phyloP scores from a whole-genome alignment of 2,113 vertebrate genomes.

The Zosterops lateralis region DNA sequence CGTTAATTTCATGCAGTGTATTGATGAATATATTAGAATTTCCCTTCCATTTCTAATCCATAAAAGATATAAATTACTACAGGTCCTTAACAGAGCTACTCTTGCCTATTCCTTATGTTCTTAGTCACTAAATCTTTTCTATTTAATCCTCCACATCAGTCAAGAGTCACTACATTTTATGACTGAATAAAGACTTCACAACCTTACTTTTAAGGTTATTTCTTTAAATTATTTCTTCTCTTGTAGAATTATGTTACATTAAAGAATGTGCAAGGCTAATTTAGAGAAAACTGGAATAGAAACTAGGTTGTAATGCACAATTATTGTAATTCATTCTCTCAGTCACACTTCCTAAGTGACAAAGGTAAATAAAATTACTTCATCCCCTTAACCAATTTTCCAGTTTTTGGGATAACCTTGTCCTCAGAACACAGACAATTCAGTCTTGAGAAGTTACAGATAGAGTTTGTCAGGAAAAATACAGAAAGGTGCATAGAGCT shows the following conservation, averaged over 20 bases:
- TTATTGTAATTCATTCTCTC: not conserved
- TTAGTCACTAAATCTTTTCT: not conserved
- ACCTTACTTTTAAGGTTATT: not conserved
- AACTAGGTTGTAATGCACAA: not conserved
- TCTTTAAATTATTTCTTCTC: not conserved
- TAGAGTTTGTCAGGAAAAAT: not conserved
- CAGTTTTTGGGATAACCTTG: not conserved
- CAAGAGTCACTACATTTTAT: not conserved
- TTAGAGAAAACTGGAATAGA: not conserved
- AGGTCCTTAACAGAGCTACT: not conserved
- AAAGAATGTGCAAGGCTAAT: not conserved
- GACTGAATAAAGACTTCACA: not conserved
- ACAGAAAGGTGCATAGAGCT: not conserved
- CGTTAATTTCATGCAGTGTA: not conserved
- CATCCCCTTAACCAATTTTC: not conserved
- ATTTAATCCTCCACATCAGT: not conserved
- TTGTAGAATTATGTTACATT: not conserved
- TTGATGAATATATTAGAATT: not conserved
- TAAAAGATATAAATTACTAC: not conserved
- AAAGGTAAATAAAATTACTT: not conserved
- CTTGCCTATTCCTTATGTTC: rapidly evolving
- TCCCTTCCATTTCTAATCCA: not conserved
- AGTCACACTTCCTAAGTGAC: not conserved
- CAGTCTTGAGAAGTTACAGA: not conserved
- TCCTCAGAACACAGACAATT: not conserved